Evolutionary conservation across 2,113 vertebrate species (phyloP), one percentile per base, ranked within the genome.

Genomic region (Mustela lutreola): DNA sequence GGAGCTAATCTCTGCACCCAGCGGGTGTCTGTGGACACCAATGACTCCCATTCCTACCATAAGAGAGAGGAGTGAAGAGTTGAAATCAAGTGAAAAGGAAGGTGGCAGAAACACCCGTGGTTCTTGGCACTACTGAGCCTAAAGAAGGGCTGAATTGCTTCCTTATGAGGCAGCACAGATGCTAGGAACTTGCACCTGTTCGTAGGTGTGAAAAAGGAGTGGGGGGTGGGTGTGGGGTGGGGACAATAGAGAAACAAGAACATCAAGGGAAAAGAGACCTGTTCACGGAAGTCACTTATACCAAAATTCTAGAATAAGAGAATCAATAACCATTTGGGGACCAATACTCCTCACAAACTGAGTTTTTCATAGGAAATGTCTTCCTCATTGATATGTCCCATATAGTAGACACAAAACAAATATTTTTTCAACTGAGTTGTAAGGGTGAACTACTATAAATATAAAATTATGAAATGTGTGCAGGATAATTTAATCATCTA

Each of bases 1-100:
- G 97, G 88, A 95, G 80, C 58, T 97, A 85, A 76, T 70, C 63
- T 95, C 73, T 85, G 79, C 9, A 81, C 96, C 90, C 95, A 94
- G 95, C 85, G 1, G 94, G 94, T 53, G 24, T 87, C 87, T 87
- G 26, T 48, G 70, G 90, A 83, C 94, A 87, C 70, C 94, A 96
- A 58, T 76, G 90, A 87, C 62, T 98, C 90, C 80, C 67, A 93
- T 73, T 94, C 21, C 50, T 81, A 60, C 67, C 70, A 11, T 92
- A 87, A 82, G n/a, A 91, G 18, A 83, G 39, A 65, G 36, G 58
- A 84, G 24, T 31, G 73, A 95, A 89, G 56, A 36, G n/a, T 36
- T 95, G 86, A 96, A 91, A 87, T 84, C 92, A 87, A 89, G 67
- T 42, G n/a, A 76, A 97, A 95, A 85, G 16, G 79, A 83, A 95